Evolutionary conservation across 2,888 invertebrate genomes (phyloP).

Genomic region (Heliconius aoede): DNA sequence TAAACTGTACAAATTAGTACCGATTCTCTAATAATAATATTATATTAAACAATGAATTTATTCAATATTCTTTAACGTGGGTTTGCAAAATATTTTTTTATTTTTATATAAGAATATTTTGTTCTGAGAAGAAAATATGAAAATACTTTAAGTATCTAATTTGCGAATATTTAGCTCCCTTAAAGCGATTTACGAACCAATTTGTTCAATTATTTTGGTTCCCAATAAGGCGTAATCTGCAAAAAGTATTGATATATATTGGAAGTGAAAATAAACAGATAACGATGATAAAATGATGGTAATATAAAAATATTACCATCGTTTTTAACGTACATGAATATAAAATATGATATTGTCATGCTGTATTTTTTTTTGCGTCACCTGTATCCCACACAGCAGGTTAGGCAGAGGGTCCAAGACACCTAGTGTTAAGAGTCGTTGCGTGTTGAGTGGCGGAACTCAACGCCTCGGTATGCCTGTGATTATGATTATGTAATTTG

Average conservation of each 20-base stretch:
- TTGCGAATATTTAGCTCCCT: slow-evolving; percentile 64
- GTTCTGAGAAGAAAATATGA: slow-evolving; percentile 40
- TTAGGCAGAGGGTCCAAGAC: too few relatives aligned
- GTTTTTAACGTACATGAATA: neutral
- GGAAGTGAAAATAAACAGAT: slow-evolving; percentile 70
- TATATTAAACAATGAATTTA: neutral
- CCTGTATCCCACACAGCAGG: too few relatives aligned
- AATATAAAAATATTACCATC: slow-evolving; percentile 50
- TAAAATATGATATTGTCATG: neutral
- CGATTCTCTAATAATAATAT: neutral
- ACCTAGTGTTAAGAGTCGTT: too few relatives aligned
- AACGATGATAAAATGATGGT: slow-evolving; percentile 67
- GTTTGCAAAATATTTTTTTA: neutral
- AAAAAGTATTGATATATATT: slow-evolving; percentile 58
- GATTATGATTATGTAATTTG: neutral
- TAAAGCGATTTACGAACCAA: slow-evolving; percentile 74
- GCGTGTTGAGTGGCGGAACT: too few relatives aligned
- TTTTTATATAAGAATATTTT: slow-evolving; percentile 12
- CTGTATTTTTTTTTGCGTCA: too few relatives aligned
- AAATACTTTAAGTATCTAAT: slow-evolving; percentile 77
- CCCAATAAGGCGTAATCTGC: slow-evolving; percentile 70
- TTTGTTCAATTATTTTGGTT: slow-evolving; percentile 75
- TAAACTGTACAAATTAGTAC: neutral
- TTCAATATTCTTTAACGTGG: neutral
- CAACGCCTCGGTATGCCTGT: neutral